Conservation (phyloP, 2,888 invertebrate species). For the Diarsia dahlii region DNA sequence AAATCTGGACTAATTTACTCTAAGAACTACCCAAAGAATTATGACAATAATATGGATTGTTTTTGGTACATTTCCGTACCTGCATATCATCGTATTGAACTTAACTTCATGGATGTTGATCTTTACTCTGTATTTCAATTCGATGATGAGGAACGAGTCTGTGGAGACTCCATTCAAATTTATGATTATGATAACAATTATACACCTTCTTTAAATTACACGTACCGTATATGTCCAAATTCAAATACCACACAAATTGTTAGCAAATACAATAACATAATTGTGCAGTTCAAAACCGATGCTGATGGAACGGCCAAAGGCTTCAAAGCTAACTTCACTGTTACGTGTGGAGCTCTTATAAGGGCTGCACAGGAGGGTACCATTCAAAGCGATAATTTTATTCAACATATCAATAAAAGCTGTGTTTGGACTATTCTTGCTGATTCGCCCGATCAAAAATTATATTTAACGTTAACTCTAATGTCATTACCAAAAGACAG, state of each 20-base stretch:
- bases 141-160: conserved; percentile 3
- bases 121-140: conserved; percentile 82
- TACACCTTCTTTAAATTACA: conserved; percentile 74
- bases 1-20: conserved; percentile 93
- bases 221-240: conserved; percentile 89
- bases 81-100: conserved; percentile 92
- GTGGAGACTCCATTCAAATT: conserved; percentile 58
- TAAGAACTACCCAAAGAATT: conserved; percentile 95
- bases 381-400: conserved; percentile 82
- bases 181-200: conserved; percentile 50
- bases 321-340: conserved; percentile 93
- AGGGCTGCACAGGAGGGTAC: conserved; percentile 89
- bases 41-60: conserved; percentile 94
- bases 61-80: conserved; percentile 94
- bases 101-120: conserved; percentile 93
- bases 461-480: conserved; percentile 93
- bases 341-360: conserved; percentile 93
- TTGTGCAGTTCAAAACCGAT: conserved; percentile 92
- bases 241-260: conserved; percentile 78
- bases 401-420: conserved; percentile 81
- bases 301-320: conserved; percentile 92
- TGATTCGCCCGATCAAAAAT: conserved; percentile 89
- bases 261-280: conserved; percentile 92
- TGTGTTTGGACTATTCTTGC: conserved; percentile 94
- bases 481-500: conserved; percentile 83